Conservation (phyloP, 2,113 vertebrate species). For the Piprites chloris region DNA sequence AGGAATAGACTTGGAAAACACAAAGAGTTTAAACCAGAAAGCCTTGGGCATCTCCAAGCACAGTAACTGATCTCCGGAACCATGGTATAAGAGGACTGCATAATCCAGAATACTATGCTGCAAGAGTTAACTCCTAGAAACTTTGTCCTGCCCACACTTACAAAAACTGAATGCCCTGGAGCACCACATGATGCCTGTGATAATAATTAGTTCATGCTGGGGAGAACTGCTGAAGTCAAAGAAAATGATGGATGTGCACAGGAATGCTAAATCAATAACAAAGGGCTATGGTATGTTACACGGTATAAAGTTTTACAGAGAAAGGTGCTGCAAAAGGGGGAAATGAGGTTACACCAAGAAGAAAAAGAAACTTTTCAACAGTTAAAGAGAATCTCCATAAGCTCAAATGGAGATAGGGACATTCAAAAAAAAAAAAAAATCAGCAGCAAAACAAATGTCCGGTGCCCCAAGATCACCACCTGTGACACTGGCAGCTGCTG, state of each 20-base stretch:
- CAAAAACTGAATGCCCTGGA: not conserved
- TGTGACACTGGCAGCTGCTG: not conserved
- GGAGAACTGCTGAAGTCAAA: not conserved
- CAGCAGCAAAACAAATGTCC: not conserved
- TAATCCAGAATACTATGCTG: not conserved
- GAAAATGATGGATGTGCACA: not conserved
- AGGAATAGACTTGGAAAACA: not conserved
- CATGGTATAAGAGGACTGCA: not conserved
- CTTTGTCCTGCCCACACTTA: not conserved
- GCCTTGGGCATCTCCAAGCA: not conserved
- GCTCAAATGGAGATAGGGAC: not conserved
- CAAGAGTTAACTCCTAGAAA: not conserved
- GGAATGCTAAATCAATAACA: not conserved
- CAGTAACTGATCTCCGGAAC: not conserved
- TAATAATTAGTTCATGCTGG: not conserved
- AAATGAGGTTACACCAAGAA: not conserved
- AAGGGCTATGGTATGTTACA: not conserved
- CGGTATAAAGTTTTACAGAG: not conserved
- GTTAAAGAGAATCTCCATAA: not conserved
- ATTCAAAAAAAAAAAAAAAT: not conserved
- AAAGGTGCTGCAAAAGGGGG: not conserved
- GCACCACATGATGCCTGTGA: not conserved
- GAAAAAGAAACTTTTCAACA: not conserved
- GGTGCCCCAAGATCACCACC: not conserved
- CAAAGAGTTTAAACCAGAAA: not conserved